A percentile compares a stretch with the other conserved stretches of the same genome.
These are phyloP conservation scores for Scomber japonicus DNA, from an alignment of 2,113 vertebrate species.

Conservation along the genomic window DNA sequence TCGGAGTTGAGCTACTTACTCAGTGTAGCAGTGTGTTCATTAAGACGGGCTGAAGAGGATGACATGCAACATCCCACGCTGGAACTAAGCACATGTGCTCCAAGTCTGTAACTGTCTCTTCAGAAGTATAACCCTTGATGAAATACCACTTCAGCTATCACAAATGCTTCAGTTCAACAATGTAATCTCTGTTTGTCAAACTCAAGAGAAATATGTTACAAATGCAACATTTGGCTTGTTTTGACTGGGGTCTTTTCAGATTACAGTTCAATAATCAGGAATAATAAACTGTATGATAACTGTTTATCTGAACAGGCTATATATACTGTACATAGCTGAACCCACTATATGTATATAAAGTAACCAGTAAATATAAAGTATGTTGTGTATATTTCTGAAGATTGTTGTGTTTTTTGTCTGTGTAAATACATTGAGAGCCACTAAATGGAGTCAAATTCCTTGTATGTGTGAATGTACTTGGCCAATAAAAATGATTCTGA, in stretches of 20 bases:
- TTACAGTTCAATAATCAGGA: not conserved
- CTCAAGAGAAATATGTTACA: not conserved
- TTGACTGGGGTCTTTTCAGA: not conserved
- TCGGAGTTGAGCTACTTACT: not conserved
- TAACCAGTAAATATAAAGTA: too few relatives aligned
- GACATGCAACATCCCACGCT: not conserved
- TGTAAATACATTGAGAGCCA: too few relatives aligned
- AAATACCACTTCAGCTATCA: not conserved
- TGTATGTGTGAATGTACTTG: too few relatives aligned
- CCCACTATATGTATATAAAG: too few relatives aligned
- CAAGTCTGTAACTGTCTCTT: not conserved
- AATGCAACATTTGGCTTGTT: not conserved
- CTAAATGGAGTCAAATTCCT: too few relatives aligned
- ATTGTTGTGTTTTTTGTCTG: too few relatives aligned
- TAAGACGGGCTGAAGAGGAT: constrained; percentile 5
- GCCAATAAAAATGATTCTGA: too few relatives aligned
- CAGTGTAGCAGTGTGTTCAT: not conserved
- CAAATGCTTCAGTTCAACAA: not conserved
- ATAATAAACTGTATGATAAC: too few relatives aligned
- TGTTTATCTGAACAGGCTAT: too few relatives aligned
- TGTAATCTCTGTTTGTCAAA: constrained; percentile 11
- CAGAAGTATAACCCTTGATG: too few relatives aligned
- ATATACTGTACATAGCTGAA: too few relatives aligned
- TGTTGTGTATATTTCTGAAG: too few relatives aligned
- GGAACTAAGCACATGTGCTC: not conserved